Conservation (phyloP, 1,140 invertebrate genomes). For the Nephotettix cincticeps region DNA sequence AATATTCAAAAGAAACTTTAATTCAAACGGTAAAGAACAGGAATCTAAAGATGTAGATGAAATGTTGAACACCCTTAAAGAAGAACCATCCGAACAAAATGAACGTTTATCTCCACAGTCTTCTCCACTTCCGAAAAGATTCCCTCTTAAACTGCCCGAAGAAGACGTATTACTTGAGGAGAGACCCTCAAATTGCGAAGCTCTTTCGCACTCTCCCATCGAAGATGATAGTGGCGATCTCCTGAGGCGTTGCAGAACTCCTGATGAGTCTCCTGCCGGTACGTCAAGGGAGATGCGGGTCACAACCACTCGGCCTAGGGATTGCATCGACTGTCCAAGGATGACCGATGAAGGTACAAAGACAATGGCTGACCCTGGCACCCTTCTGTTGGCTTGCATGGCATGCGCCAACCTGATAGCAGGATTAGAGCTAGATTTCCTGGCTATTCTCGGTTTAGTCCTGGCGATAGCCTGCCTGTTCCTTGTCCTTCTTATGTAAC, state of each 20-base stretch:
- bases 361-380: slow-evolving; percentile 4
- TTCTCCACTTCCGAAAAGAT: slow-evolving; percentile 14
- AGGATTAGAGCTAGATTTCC: slow-evolving; percentile 63
- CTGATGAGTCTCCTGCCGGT: not conserved
- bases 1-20: no score
- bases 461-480: slow-evolving; percentile 67
- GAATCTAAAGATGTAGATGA: no score
- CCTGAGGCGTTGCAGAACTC: not conserved
- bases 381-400: slow-evolving; percentile 61
- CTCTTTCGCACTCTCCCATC: not conserved
- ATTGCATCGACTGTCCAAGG: not conserved
- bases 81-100: no score
- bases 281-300: not conserved
- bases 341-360: slow-evolving; percentile 15
- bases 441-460: slow-evolving; percentile 64
- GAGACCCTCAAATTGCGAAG: not conserved
- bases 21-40: no score
- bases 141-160: not conserved
- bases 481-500: slow-evolving; percentile 28
- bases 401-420: slow-evolving; percentile 62
- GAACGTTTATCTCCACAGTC: not conserved
- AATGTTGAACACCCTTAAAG: no score
- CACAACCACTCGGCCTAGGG: not conserved
- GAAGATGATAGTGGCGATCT: not conserved
- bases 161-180: not conserved